Base-by-base conservation (phyloP, 1,140 invertebrate species). In the Drosophila dunni region DNA sequence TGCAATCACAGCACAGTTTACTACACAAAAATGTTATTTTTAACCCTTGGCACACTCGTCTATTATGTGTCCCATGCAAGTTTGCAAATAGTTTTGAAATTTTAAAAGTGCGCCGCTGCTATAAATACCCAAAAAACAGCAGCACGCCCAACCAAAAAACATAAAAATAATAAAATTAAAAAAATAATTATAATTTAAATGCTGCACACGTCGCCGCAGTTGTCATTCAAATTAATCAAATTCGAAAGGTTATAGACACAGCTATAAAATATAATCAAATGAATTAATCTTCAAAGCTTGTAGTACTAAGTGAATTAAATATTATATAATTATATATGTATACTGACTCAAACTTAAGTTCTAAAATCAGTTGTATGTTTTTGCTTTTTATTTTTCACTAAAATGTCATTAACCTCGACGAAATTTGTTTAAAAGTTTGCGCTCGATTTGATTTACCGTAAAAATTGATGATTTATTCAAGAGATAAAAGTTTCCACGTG, bases 361-460 rank as follows among this genome's bases (percentile, higher is more conserved):
- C 11, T 42, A 0, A 42, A 42, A 42, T 40, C 38, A 40, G 38
- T 40, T 4, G 11, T 11, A 40, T 64, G 29, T 45, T 75, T 58
- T 74, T 9, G 5, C 11, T 46, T 17, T 17, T 29, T 29, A 29
- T 29, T 17, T 46, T 46, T 20, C 9, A 8, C 17, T 46, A 6
- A 42, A 77, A 78, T 78, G 81, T 84, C 81, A 84, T 81, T 84
- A 84, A 84, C 81, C 81, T 84, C 81, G 78, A 10, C 29, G 45
- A 77, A 61, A 69, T 69, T 68, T 57, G 48, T 73, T 66, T 62
- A 61, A 81, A 53, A 62, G 61, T 76, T 71, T 66, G 67, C 61
- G 62, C 61, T 54, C 58, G 38, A 6, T 51, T 67, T 61, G 38
- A 85, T 51, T 53, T 72, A 56, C 44, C 62, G 82, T 85, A 69